These are phyloP conservation scores for Alethe diademata DNA, from an alignment of 2,113 vertebrate genomes.

Conservation along the genomic window DNA sequence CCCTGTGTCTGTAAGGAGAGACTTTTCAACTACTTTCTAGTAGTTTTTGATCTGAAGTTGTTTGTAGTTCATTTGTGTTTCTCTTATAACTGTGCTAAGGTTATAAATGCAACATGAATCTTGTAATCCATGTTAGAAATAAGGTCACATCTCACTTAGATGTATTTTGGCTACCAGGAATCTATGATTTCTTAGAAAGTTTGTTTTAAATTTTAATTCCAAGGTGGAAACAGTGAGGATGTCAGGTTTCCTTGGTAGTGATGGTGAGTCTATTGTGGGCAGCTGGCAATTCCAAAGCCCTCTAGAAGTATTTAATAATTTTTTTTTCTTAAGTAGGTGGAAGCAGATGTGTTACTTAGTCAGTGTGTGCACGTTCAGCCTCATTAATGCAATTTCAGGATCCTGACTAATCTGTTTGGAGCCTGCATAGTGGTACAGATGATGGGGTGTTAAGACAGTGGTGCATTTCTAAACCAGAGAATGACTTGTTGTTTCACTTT, in stretches of 20 bases:
- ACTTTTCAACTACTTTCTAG: background rate
- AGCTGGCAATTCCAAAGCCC: background rate
- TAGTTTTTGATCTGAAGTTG: background rate
- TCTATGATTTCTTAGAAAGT: background rate
- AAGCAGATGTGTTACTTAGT: slow-evolving; percentile 3
- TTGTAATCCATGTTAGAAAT: background rate
- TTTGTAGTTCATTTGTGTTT: background rate
- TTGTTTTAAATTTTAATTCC: background rate
- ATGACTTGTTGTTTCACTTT: background rate
- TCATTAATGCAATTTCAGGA: background rate
- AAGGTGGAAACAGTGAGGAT: background rate
- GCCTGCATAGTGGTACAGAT: background rate
- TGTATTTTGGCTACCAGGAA: background rate
- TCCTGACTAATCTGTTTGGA: background rate
- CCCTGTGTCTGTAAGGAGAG: background rate
- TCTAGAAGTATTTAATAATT: background rate
- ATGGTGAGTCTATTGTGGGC: rapidly evolving
- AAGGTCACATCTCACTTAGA: background rate
- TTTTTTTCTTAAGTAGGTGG: background rate
- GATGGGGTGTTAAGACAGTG: background rate
- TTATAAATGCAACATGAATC: background rate
- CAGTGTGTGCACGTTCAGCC: background rate
- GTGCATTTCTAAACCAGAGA: background rate
- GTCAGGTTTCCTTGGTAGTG: background rate
- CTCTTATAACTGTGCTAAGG: background rate